Percentiles rank a stretch among this genome's conserved stretches.
Evolutionary conservation across 2,797 vertebrate species (phyloP).

Genomic region (Triplophysa yarkandensis): DNA sequence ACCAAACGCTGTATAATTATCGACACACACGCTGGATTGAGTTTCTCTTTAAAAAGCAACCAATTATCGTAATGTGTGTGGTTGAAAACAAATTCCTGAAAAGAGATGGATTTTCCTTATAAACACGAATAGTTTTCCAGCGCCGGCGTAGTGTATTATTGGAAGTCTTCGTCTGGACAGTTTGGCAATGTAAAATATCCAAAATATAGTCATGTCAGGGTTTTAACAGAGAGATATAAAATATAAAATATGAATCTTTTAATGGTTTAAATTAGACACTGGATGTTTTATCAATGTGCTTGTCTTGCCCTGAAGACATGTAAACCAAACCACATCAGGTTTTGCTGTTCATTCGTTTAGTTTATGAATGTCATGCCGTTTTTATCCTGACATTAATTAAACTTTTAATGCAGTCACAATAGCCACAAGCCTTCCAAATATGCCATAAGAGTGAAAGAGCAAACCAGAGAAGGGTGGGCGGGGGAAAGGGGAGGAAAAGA

Average conservation of each 20-base stretch:
- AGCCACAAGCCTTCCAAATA: constrained; percentile 25
- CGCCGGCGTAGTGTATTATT: constrained; percentile 48
- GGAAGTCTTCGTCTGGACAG: constrained; percentile 48
- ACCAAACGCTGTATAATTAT: constrained; percentile 60
- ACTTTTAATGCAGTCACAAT: not conserved
- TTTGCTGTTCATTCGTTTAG: constrained; percentile 26
- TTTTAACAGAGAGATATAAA: constrained; percentile 52
- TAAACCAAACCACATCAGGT: constrained; percentile 25
- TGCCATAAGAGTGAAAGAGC: not conserved
- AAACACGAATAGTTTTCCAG: constrained; percentile 55
- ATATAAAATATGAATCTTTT: constrained; percentile 54
- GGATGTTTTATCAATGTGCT: constrained; percentile 43
- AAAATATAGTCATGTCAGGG: constrained; percentile 57
- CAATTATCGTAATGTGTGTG: constrained; percentile 61
- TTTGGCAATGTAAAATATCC: constrained; percentile 51
- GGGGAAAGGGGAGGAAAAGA: not conserved
- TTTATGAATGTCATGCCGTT: not conserved
- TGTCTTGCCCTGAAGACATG: constrained; percentile 28
- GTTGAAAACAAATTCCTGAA: constrained; percentile 61
- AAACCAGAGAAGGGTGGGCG: not conserved
- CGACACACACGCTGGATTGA: constrained; percentile 55
- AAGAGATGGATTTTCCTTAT: constrained; percentile 60
- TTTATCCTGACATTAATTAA: constrained; percentile 34
- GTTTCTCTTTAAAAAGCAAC: constrained; percentile 63
- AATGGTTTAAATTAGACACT: constrained; percentile 54